phyloP scores from a whole-genome alignment of 1,140 invertebrate species.

The Neodiprion lecontei region DNA sequence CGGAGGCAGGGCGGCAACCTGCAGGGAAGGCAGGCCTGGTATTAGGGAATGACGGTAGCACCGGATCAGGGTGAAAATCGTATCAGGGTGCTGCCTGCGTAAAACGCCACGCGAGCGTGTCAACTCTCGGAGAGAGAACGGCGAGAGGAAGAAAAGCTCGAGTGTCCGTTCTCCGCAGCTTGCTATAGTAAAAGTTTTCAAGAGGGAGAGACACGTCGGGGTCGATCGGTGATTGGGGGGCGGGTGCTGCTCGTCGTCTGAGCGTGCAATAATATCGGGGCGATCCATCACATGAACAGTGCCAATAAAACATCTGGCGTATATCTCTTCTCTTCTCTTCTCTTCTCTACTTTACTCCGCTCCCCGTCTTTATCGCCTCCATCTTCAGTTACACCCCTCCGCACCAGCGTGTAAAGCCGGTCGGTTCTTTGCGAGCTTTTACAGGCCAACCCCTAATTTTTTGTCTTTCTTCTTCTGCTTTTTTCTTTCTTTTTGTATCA shows the following conservation, averaged over 20 bases:
- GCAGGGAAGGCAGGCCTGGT: too few species aligned
- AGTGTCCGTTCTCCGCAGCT: not conserved
- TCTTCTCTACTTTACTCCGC: constrained; percentile 9
- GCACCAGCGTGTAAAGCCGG: not conserved
- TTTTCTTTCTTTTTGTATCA: too few species aligned
- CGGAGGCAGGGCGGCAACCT: too few species aligned
- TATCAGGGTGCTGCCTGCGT: too few species aligned
- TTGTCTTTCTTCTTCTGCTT: too few species aligned
- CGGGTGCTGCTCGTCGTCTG: constrained; percentile 27
- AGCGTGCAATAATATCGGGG: constrained; percentile 42
- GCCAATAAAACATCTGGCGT: constrained; percentile 45
- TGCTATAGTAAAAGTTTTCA: not conserved
- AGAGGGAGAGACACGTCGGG: not conserved
- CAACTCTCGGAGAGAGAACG: not conserved
- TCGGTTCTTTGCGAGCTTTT: too few species aligned
- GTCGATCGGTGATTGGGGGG: constrained; percentile 27
- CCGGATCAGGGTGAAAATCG: too few species aligned
- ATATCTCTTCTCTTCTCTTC: not conserved
- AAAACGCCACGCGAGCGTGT: not conserved
- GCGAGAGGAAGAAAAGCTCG: not conserved
- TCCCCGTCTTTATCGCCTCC: constrained; percentile 14
- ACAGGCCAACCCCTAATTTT: too few species aligned
- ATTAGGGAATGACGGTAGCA: too few species aligned
- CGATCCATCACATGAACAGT: constrained; percentile 44
- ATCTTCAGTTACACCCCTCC: not conserved